phyloP scores from a whole-genome alignment of 2,797 vertebrate genomes.

The Clarias pachynema region DNA sequence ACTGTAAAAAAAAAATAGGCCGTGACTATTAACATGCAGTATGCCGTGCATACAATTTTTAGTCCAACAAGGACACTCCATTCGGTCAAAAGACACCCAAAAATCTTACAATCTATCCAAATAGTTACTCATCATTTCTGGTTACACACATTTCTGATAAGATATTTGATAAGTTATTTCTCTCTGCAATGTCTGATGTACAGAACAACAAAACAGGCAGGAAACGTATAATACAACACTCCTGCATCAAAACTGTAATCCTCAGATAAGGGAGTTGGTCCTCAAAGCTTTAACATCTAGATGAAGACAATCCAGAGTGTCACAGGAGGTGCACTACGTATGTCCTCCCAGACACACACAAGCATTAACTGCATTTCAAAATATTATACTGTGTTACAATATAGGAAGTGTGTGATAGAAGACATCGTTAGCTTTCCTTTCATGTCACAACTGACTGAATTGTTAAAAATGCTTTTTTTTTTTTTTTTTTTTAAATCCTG shows the following conservation, averaged over 20 bases:
- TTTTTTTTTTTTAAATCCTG: no score
- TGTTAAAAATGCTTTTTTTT: no score
- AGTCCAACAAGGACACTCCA: background rate
- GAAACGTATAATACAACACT: background rate
- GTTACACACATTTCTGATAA: background rate
- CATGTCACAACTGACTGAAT: background rate
- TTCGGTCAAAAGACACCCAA: background rate
- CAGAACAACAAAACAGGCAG: background rate
- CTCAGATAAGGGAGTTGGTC: slow-evolving; percentile 21
- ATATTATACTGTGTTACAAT: background rate
- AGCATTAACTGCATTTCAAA: background rate
- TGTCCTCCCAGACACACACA: background rate
- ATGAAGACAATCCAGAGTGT: background rate
- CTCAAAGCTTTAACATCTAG: background rate
- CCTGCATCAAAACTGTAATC: background rate
- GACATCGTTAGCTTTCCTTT: background rate
- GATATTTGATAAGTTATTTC: background rate
- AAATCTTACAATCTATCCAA: background rate
- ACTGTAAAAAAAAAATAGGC: background rate
- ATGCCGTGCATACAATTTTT: background rate
- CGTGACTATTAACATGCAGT: background rate
- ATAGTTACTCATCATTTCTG: background rate
- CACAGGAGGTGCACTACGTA: background rate
- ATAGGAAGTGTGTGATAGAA: background rate
- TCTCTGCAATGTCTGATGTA: background rate